phyloP scores from a whole-genome alignment of 2,888 invertebrate genomes.

The Callosobruchus maculatus region DNA sequence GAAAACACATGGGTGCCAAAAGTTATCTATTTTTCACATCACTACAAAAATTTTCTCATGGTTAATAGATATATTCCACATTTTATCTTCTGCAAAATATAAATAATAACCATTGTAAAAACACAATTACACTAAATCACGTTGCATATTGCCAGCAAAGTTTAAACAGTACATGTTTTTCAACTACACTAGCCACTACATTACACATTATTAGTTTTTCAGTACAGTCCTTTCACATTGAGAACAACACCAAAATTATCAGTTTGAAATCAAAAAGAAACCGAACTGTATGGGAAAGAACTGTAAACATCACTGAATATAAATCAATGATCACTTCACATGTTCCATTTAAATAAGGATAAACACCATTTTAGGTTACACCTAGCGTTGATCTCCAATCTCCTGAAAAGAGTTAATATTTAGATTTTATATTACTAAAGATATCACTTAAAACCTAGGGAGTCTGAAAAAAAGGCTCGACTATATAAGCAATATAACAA shows the following conservation, averaged over 20 bases:
- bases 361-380: constrained; percentile 14
- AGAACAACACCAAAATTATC: constrained; percentile 9
- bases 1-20: constrained; percentile 29
- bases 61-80: constrained; percentile 19
- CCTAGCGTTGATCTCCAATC: constrained; percentile 38
- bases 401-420: constrained; percentile 38
- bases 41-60: constrained; percentile 25
- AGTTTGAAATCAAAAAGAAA: constrained; percentile 8
- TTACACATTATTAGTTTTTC: not conserved
- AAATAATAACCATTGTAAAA: constrained; percentile 8
- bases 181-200: not conserved
- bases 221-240: constrained; percentile 42
- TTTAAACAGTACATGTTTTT: not conserved
- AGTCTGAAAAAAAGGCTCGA: constrained; percentile 10
- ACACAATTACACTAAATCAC: not conserved
- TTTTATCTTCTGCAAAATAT: constrained; percentile 17
- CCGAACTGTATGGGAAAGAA: constrained; percentile 35
- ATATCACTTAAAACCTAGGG: constrained; percentile 3
- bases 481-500: not conserved
- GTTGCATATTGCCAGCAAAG: constrained; percentile 12
- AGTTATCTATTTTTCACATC: constrained; percentile 38
- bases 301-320: constrained; percentile 34
- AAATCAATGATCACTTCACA: constrained; percentile 19
- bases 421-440: constrained; percentile 11
- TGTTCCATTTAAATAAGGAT: constrained; percentile 10